These are phyloP conservation scores for Hemibates koningsi DNA, from an alignment of 2,113 vertebrate species.

Conservation along the genomic window DNA sequence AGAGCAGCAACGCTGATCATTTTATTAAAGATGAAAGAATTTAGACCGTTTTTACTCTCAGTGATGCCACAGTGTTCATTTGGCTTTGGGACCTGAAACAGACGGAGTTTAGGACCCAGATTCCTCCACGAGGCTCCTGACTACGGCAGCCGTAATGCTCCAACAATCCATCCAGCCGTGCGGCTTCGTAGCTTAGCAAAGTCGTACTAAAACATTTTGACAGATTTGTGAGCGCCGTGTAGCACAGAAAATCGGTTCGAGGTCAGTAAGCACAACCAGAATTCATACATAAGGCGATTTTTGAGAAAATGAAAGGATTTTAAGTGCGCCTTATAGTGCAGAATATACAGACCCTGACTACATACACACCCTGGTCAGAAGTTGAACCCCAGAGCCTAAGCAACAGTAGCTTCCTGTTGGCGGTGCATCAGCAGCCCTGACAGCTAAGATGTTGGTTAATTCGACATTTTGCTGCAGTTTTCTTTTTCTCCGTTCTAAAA, in stretches of 20 bases:
- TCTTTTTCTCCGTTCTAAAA: neutral
- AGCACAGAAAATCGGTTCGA: accelerated
- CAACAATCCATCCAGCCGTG: accelerated
- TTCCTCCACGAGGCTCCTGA: accelerated
- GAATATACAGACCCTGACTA: neutral
- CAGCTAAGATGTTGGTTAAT: neutral
- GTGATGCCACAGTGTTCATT: accelerated
- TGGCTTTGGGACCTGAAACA: accelerated
- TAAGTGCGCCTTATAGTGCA: accelerated
- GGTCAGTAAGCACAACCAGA: neutral
- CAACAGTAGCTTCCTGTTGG: neutral
- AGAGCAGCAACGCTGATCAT: accelerated
- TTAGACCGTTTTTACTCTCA: neutral
- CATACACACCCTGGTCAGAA: neutral
- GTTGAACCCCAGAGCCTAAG: neutral
- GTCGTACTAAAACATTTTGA: neutral
- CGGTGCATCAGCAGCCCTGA: neutral
- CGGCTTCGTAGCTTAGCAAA: accelerated
- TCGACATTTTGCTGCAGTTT: neutral
- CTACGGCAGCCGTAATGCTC: accelerated
- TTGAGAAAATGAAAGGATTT: neutral
- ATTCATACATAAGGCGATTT: neutral
- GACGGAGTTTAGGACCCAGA: neutral
- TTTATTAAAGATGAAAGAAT: neutral
- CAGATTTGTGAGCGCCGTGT: accelerated